A percentile compares a stretch with the other conserved stretches of the same genome.
These are phyloP conservation scores for Lates japonicus DNA, from an alignment of 2,797 vertebrate genomes.

Conservation along the genomic window DNA sequence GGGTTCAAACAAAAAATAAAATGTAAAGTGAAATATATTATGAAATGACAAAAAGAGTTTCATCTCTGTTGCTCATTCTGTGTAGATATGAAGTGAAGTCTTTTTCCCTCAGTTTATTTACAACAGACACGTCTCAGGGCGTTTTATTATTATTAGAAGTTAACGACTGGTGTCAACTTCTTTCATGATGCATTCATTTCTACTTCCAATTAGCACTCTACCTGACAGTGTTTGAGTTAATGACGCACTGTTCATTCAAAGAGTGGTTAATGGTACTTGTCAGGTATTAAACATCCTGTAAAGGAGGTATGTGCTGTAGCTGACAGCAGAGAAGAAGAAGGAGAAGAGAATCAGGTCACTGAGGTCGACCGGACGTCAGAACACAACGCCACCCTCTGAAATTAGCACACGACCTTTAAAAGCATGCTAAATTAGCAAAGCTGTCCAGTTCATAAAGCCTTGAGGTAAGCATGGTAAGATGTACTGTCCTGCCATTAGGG, in stretches of 20 bases:
- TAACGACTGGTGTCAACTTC: conserved; percentile 63
- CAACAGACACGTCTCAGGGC: conserved; percentile 34
- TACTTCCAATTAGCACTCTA: conserved; percentile 59
- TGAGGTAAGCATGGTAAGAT: conserved; percentile 70
- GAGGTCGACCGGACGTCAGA: conserved; percentile 42
- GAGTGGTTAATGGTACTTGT: conserved; percentile 57
- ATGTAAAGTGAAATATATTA: neutral
- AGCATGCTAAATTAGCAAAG: conserved; percentile 77
- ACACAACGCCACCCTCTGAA: conserved; percentile 42
- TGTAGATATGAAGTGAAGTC: conserved; percentile 52
- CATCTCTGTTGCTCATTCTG: conserved; percentile 48
- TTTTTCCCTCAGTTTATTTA: conserved; percentile 49
- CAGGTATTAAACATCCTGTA: conserved; percentile 44
- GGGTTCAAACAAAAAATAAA: too few relatives aligned
- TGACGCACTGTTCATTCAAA: conserved; percentile 68
- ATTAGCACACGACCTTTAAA: conserved; percentile 81
- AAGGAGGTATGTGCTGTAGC: conserved; percentile 15
- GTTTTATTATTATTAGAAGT: conserved; percentile 63
- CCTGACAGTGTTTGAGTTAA: conserved; percentile 62
- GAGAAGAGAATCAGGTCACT: neutral
- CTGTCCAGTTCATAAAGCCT: conserved; percentile 73
- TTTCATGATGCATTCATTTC: conserved; percentile 54
- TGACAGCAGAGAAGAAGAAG: conserved; percentile 29
- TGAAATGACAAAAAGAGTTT: conserved; percentile 13
- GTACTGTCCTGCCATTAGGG: conserved; percentile 60